Conservation (phyloP, 2,797 vertebrate species). For the Mormyrus hasselquistii region DNA sequence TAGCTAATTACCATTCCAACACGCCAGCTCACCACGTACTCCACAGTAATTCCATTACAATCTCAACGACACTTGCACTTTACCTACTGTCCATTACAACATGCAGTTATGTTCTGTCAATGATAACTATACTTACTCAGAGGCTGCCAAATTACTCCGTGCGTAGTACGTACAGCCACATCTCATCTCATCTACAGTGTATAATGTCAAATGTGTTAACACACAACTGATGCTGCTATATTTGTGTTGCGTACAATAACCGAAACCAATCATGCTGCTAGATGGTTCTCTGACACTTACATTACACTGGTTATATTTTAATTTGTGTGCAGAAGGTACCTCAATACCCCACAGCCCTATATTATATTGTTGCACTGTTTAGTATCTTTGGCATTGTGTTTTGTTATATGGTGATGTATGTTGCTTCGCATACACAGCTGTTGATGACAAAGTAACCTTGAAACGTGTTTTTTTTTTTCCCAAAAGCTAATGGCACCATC, state of each 20-base stretch:
- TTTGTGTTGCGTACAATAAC: neutral
- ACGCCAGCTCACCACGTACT: neutral
- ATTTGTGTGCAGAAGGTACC: neutral
- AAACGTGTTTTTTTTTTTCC: neutral
- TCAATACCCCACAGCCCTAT: neutral
- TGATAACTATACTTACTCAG: neutral
- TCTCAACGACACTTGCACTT: neutral
- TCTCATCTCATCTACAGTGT: neutral
- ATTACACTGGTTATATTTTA: neutral
- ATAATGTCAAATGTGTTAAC: neutral
- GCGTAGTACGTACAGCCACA: neutral
- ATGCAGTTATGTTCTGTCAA: neutral
- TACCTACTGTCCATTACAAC: neutral
- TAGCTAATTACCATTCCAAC: neutral
- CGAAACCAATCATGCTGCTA: neutral
- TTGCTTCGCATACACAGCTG: neutral
- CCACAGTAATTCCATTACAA: neutral
- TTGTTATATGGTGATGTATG: neutral
- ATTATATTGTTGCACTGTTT: neutral
- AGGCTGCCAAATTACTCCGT: neutral
- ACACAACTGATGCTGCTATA: neutral
- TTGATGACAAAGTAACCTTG: neutral
- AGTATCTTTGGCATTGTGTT: neutral
- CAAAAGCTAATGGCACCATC: slow-evolving; percentile 4
- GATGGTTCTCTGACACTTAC: neutral